Base-by-base conservation (phyloP, 2,888 invertebrate species). In the Drosophila borealis region DNA sequence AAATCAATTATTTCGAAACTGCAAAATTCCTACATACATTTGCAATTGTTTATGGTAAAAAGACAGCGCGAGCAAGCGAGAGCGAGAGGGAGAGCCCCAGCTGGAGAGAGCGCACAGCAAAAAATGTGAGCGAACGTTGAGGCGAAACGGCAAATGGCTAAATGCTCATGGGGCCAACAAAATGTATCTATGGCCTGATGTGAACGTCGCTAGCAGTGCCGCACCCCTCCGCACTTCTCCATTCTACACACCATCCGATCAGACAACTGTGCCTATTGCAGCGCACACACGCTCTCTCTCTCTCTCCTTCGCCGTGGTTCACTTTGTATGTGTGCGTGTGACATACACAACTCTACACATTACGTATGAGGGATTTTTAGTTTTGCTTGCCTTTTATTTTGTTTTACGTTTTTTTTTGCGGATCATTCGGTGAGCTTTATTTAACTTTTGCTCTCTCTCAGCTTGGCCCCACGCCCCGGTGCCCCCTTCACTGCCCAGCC, bases 1-100 rank as follows among this genome's bases (percentile, higher is more conserved):
- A 85, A 85, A 85, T 85, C 85, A 89, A 85, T 85, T 85, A 85
- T 85, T 85, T 85, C 89, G 85, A 85, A 85, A 85, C 84, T 88
- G 89, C 87, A 76, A 85, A 85, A 88, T 87, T 89, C 89, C 84
- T 69, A 87, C 87, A 79, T 75, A 74, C 84, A 89, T 83, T 85
- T 83, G 84, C 85, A 88, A 88, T 85, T 85, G 84, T 85, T 85
- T 85, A 88, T 84, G 86, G 78, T 66, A 57, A 73, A 71, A 63
- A 64, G 73, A 71, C 57, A 55, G 41, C 54, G 44, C 39, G 41
- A 49, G 49, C 33, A 45, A 46, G 19, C 37, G 17, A 51, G 53
- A 49, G 42, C 33, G 44, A 53, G n/a, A 19, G 39, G 42, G 37
- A 46, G 41, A 48, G 55, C 61, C 49, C 10, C 46, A 45, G 55